Conservation (phyloP, 2,888 invertebrate genomes). For the Anarsia innoxiella region DNA sequence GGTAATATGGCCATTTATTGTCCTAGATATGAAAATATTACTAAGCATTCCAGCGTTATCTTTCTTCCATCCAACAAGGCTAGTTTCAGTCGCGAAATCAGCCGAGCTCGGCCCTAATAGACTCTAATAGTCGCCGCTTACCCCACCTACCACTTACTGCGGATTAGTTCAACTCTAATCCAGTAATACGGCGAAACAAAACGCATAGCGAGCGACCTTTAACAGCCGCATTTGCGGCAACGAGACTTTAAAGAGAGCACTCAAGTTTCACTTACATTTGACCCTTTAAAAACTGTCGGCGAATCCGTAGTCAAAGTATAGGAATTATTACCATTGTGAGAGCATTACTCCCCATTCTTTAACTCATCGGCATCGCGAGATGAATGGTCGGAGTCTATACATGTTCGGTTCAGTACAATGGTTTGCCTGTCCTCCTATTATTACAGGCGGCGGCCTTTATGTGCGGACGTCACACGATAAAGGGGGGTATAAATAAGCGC, state of each 20-base stretch:
- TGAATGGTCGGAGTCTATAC: conserved; percentile 38
- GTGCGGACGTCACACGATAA: conserved; percentile 30
- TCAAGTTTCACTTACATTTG: conserved; percentile 11
- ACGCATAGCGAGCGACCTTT: not conserved
- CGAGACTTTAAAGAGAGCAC: conserved; percentile 4
- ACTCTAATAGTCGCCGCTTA: conserved; percentile 1
- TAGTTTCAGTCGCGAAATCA: conserved; percentile 3
- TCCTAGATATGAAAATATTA: no score
- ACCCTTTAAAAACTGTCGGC: conserved; percentile 18
- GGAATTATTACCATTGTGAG: conserved; percentile 34
- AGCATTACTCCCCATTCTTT: conserved; percentile 31
- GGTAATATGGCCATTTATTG: no score
- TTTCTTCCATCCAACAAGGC: conserved; percentile 1
- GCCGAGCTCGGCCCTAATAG: conserved; percentile 3
- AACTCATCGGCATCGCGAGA: conserved; percentile 31
- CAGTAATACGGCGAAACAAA: conserved; percentile 1
- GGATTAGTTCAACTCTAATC: conserved; percentile 6
- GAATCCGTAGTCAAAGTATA: conserved; percentile 17
- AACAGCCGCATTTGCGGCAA: not conserved
- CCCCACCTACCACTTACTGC: conserved; percentile 7
- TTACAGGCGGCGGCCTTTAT: conserved; percentile 40
- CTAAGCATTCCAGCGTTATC: no score
- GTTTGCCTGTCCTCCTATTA: conserved; percentile 40
- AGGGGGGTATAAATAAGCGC: conserved; percentile 34
- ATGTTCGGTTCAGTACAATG: conserved; percentile 33